phyloP scores from a whole-genome alignment of 2,797 vertebrate genomes.

The Phrynocephalus guinanensis region DNA sequence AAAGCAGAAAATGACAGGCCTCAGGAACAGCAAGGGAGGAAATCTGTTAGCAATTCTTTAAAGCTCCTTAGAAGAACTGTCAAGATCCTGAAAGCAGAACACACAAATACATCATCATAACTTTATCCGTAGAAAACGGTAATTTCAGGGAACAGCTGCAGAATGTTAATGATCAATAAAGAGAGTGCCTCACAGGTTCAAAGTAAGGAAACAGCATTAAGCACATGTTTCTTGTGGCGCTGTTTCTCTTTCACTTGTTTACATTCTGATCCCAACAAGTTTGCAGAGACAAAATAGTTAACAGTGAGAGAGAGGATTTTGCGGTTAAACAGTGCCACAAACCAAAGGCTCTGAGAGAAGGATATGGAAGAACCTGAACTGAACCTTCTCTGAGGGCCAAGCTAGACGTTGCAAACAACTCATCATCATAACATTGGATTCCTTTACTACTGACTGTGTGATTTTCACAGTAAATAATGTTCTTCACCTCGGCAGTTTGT shows the following conservation, averaged over 20 bases:
- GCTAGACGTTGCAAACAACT: too few species aligned
- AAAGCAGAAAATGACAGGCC: slow-evolving; percentile 19
- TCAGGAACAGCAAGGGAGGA: slow-evolving; percentile 34
- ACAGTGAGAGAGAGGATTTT: not conserved
- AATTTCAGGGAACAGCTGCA: slow-evolving; percentile 64
- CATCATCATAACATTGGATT: too few species aligned
- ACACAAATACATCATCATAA: slow-evolving; percentile 44
- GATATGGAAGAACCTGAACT: not conserved
- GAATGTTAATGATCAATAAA: slow-evolving; percentile 64
- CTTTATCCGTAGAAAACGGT: slow-evolving; percentile 46
- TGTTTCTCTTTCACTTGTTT: slow-evolving; percentile 34
- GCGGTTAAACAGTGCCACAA: not conserved
- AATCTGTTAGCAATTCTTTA: slow-evolving; percentile 41
- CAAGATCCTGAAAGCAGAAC: slow-evolving; percentile 47
- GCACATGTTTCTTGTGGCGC: slow-evolving; percentile 43
- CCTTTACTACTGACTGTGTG: too few species aligned
- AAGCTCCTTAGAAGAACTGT: slow-evolving; percentile 43
- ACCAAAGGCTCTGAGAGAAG: not conserved
- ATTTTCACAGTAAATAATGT: too few species aligned
- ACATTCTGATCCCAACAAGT: slow-evolving; percentile 30
- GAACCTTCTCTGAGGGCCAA: not conserved
- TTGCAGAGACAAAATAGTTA: slow-evolving; percentile 7
- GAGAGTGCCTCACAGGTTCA: slow-evolving; percentile 53
- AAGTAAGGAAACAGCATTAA: not conserved
- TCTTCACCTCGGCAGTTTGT: too few species aligned